Evolutionary conservation across 2,113 vertebrate genomes (phyloP), one percentile per base, ranked within the genome.

Genomic region (Phrynocephalus versicolor): DNA sequence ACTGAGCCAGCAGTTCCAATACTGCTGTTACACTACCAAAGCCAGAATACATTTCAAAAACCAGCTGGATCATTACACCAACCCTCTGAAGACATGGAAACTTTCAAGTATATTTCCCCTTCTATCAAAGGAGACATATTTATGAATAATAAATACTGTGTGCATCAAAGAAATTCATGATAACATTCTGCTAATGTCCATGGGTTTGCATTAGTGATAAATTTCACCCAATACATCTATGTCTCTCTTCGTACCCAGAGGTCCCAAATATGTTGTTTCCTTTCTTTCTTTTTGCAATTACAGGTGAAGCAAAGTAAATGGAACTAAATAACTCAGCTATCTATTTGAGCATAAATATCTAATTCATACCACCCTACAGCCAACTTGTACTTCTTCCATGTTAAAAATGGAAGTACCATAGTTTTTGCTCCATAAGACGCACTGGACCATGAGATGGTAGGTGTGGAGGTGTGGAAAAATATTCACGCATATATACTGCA

Each of bases 1-100:
- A 92, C 35, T 94, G 94, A 93, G 92, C 84, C 86, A 86, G 72
- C 10, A 9, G 72, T 88, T 85, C 77, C 89, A 89, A 89, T 18
- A 74, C 78, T 76, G 80, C 67, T 91, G 79, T 89, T 87, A 90
- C 37, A 81, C 82, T 88, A 89, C 88, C 85, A 85, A 65, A 35
- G 79, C 51, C 74, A 80, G 91, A 91, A 92, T 27, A 85, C 77
- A 89, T 90, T 91, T 91, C 88, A 79, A 89, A 91, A 91, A 82
- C 72, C 91, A 85, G 77, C 90, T 94, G 76, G 74, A 86, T 90
- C 91, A 83, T 88, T 91, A 90, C 12, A 67, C 3, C 81, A 85
- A 93, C 80, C 73, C 90, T 95, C 89, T 87, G 82, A 94, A 92
- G 89, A 30, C 27, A 33, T 1, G 79, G 1, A 81, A 81, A 60